Evolutionary conservation across 2,113 vertebrate genomes (phyloP).

Genomic region (Melanostigma gelatinosum): DNA sequence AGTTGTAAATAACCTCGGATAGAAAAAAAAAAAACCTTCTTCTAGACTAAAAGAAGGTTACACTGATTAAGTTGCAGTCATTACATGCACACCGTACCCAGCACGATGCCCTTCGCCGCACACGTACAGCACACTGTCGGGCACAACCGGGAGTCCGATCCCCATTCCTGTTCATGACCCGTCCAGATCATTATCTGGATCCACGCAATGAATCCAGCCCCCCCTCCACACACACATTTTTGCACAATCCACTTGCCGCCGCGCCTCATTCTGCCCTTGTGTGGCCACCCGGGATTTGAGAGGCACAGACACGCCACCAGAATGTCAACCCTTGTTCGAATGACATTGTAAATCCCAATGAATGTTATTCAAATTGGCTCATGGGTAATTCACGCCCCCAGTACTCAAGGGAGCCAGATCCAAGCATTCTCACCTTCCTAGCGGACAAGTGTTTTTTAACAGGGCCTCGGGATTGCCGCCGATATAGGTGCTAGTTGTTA

Average conservation of each 20-base stretch:
- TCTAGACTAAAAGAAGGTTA: conserved; percentile 34
- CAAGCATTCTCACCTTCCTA: conserved; percentile 62
- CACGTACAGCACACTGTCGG: conserved; percentile 36
- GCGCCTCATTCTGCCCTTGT: conserved; percentile 64
- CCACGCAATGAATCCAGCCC: conserved; percentile 63
- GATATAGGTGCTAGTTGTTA: conserved; percentile 30
- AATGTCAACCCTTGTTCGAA: conserved; percentile 70
- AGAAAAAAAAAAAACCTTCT: neutral
- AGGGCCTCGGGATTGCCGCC: neutral
- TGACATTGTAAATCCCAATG: conserved; percentile 71
- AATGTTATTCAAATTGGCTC: conserved; percentile 76
- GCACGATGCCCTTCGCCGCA: conserved; percentile 52
- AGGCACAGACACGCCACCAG: conserved; percentile 44
- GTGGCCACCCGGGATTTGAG: conserved; percentile 64
- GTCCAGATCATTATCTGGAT: conserved; percentile 77
- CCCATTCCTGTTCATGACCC: conserved; percentile 61
- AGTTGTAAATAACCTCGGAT: conserved; percentile 40
- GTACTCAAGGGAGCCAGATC: conserved; percentile 53
- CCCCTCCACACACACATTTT: conserved; percentile 42
- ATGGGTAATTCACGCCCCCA: conserved; percentile 69
- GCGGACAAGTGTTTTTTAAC: conserved; percentile 52
- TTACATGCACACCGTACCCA: conserved; percentile 19
- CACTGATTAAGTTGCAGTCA: conserved; percentile 54
- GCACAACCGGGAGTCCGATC: conserved; percentile 55
- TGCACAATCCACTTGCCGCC: conserved; percentile 58